A percentile compares a stretch with the other conserved stretches of the same genome.
Conservation (phyloP, 2,113 vertebrate genomes). For the Rhadina sibilatrix region DNA sequence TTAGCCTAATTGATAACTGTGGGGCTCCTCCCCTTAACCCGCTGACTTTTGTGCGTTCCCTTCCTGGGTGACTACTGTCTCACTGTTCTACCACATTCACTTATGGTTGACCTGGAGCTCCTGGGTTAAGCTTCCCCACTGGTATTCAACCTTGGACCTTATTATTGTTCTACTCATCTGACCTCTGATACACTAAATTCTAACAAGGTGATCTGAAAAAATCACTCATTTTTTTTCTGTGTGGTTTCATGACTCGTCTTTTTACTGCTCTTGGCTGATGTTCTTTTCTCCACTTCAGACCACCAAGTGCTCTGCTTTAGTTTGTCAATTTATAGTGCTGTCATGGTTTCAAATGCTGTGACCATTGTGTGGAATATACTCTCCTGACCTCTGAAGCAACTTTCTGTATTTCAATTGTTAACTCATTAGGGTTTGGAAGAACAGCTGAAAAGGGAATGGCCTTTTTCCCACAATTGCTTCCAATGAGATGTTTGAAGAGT, state of each 20-base stretch:
- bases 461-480: conserved; percentile 83
- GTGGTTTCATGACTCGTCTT: conserved; percentile 69
- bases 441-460: conserved; percentile 72
- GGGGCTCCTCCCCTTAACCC: conserved; percentile 54
- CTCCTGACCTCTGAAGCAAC: conserved; percentile 78
- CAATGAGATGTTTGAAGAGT: conserved; percentile 55
- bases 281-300: conserved; percentile 72
- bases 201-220: conserved; percentile 74
- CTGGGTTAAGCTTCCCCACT: conserved; percentile 79
- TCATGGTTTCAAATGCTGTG: conserved; percentile 84
- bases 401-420: conserved; percentile 84
- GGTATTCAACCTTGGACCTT: conserved; percentile 73
- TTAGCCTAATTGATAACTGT: conserved; percentile 51
- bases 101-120: conserved; percentile 80
- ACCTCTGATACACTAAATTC: conserved; percentile 67
- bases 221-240: conserved; percentile 65
- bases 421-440: conserved; percentile 76
- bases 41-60: conserved; percentile 61
- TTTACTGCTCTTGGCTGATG: conserved; percentile 61
- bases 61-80: conserved; percentile 43
- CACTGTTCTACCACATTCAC: conserved; percentile 69
- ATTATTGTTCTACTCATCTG: conserved; percentile 70
- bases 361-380: conserved; percentile 83
- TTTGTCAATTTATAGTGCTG: conserved; percentile 88
- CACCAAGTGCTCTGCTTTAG: conserved; percentile 74